A percentile compares a stretch with the other conserved stretches of the same genome.
These are phyloP conservation scores for Haemorhous mexicanus DNA, from an alignment of 2,113 vertebrate species.

Conservation along the genomic window DNA sequence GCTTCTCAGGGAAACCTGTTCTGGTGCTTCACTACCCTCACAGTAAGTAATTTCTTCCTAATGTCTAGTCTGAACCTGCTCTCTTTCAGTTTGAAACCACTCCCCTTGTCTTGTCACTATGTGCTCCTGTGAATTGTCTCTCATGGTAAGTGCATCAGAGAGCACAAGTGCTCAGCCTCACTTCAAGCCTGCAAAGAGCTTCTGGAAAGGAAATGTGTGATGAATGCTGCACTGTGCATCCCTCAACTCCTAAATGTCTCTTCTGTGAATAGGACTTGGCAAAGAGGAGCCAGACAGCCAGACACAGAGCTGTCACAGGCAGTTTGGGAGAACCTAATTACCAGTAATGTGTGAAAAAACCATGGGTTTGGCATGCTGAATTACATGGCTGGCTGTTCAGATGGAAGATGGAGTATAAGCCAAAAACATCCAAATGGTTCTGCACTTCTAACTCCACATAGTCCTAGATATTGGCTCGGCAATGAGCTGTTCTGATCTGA, in stretches of 20 bases:
- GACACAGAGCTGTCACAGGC: neutral
- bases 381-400: neutral
- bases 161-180: neutral
- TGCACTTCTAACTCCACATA: neutral
- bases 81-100: neutral
- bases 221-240: neutral
- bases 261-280: neutral
- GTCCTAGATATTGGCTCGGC: neutral
- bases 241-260: neutral
- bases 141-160: constrained; percentile 9
- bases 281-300: neutral
- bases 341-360: neutral
- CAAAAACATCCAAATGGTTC: neutral
- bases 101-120: neutral
- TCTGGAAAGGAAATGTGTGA: constrained; percentile 63
- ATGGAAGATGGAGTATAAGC: neutral
- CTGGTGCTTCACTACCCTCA: neutral
- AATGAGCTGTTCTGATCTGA: neutral
- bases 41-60: neutral
- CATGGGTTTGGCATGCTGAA: neutral
- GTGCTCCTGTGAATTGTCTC: neutral
- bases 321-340: neutral
- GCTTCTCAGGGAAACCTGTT: neutral
- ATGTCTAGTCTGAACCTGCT: neutral
- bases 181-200: neutral